Percentiles rank a stretch among this genome's conserved stretches.
Conservation (phyloP, 2,797 vertebrate genomes). For the Ceryle rudis region DNA sequence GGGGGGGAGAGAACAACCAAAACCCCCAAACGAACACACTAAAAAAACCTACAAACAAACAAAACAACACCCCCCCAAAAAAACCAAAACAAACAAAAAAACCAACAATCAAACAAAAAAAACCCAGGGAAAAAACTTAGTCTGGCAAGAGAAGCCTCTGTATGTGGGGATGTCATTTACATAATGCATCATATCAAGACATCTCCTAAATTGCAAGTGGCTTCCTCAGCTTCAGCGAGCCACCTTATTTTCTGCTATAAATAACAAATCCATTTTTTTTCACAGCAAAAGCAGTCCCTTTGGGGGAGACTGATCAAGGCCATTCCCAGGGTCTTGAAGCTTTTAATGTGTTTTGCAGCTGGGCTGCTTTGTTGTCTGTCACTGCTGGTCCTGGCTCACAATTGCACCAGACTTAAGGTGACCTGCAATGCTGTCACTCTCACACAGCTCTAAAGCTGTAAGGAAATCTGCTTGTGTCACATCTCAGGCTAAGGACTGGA, state of each 20-base stretch:
- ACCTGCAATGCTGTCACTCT: neutral
- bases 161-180: constrained; percentile 4
- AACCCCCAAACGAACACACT: no score
- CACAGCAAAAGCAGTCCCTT: neutral
- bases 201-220: constrained; percentile 8
- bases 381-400: constrained; percentile 2
- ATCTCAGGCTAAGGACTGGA: neutral
- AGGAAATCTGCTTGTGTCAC: constrained; percentile 1
- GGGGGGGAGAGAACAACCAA: no score
- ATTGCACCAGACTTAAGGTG: neutral
- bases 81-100: no score
- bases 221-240: constrained; percentile 8
- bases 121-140: neutral
- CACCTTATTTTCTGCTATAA: constrained; percentile 58
- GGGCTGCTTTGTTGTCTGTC: constrained; percentile 1
- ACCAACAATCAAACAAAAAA: no score
- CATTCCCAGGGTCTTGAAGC: constrained; percentile 19
- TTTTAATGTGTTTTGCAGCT: constrained; percentile 64
- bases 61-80: no score
- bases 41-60: no score
- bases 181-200: neutral
- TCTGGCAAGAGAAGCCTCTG: neutral
- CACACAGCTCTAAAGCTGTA: neutral
- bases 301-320: constrained; percentile 39
- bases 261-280: constrained; percentile 61